Base-by-base conservation (phyloP, 2,888 invertebrate genomes). In the Andricus curvator region DNA sequence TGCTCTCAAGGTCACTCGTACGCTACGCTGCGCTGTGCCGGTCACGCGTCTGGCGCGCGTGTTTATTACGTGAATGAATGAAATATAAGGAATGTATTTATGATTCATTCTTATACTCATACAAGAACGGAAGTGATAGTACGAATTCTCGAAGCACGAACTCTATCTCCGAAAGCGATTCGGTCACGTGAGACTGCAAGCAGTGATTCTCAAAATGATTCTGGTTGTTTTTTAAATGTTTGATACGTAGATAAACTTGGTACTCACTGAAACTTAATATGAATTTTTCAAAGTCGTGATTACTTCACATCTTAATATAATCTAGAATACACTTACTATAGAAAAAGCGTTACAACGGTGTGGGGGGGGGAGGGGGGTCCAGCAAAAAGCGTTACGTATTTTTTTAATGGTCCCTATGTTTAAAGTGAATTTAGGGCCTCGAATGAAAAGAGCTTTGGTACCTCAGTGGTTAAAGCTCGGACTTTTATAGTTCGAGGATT, bases 1-100 rank as follows among this genome's bases (percentile, higher is more conserved):
- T 33, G 70, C 51, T 56, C 33, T 74, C 70, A 74, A 74, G 70
- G 70, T 74, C 70, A 74, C 25, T 51, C 20, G 17, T 56, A 56
- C 70, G 68, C n/a, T 25, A 20, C 51, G 51, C 51, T 22, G 3
- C 70, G 48, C 48, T 4, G 17, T 1, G 41, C 51, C 29, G 17
- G 51, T n/a, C 29, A 56, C 29, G 70, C 51, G 6, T 60, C 29
- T 9, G n/a, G 17, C 44, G 22, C 67, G 15, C 51, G 48, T 51
- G 51, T 70, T 70, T 44, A 51, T 51, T 22, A 70, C 48, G 29
- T 25, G 22, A 9, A 68, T 67, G 68, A 74, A 74, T 74, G 22
- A 37, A 74, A 51, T 33, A 74, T 33, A 51, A 74, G 17, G 17
- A 44, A 44, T 44, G 6, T 56, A 5, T 33, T 56, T 56, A 56